phyloP scores from a whole-genome alignment of 2,888 invertebrate genomes.

The Nudaria mundana region DNA sequence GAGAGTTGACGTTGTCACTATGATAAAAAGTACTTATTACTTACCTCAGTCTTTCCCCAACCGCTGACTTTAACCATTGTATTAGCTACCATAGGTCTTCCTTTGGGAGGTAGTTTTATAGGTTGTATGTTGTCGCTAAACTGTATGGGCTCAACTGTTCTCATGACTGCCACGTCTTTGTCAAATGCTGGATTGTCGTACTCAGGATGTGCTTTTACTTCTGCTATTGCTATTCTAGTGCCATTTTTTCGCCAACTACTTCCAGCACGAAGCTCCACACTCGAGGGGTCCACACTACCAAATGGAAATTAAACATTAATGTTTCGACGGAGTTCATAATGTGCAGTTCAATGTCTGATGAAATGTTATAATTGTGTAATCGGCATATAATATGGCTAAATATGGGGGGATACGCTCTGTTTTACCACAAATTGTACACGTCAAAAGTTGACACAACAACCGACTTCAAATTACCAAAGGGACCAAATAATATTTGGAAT shows the following conservation, averaged over 20 bases:
- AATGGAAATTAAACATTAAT: too few species aligned
- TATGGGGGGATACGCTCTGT: too few species aligned
- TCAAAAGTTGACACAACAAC: too few species aligned
- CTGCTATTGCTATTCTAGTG: slow-evolving; percentile 62
- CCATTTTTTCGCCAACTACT: slow-evolving; percentile 62
- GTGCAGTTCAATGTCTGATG: too few species aligned
- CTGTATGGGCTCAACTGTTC: slow-evolving; percentile 53
- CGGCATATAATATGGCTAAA: too few species aligned
- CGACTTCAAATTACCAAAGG: too few species aligned
- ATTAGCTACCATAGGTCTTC: slow-evolving; percentile 39
- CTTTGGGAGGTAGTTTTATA: slow-evolving; percentile 45
- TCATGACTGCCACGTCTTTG: slow-evolving; percentile 69
- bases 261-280: slow-evolving; percentile 54
- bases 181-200: slow-evolving; percentile 62
- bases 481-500: too few species aligned
- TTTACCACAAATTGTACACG: too few species aligned
- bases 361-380: too few species aligned
- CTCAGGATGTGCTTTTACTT: slow-evolving; percentile 60
- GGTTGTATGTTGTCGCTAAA: slow-evolving; percentile 55
- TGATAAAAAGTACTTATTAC: too few species aligned
- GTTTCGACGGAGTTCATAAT: not conserved
- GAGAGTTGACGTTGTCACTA: too few species aligned
- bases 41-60: slow-evolving; percentile 64
- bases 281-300: slow-evolving; percentile 8
- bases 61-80: slow-evolving; percentile 56